A percentile compares a stretch with the other conserved stretches of the same genome.
phyloP scores from a whole-genome alignment of 2,113 vertebrate genomes.

The Lonchura striata region DNA sequence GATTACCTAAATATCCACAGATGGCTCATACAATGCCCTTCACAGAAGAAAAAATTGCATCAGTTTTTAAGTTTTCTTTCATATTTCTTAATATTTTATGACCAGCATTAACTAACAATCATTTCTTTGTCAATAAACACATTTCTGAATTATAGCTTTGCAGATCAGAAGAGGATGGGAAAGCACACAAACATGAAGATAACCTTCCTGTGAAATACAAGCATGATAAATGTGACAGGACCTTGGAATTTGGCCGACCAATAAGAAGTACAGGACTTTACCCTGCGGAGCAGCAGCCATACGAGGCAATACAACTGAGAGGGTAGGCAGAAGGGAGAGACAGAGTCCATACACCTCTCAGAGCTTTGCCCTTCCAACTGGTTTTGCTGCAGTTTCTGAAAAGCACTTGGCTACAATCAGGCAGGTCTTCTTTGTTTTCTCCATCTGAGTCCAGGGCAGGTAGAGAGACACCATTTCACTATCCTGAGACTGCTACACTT shows the following conservation, averaged over 20 bases:
- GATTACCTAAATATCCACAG: background rate
- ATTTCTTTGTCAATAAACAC: background rate
- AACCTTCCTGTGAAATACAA: background rate
- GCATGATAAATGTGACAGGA: background rate
- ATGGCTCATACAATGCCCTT: background rate
- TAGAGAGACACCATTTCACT: background rate
- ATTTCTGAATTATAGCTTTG: background rate
- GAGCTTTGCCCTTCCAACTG: background rate
- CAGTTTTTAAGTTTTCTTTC: background rate
- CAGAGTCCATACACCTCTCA: background rate
- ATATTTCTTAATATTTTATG: background rate
- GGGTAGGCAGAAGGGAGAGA: background rate
- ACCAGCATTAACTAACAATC: background rate
- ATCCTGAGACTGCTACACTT: background rate
- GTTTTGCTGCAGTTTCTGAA: background rate
- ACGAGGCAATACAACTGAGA: background rate
- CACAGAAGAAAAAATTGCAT: background rate
- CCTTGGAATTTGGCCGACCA: background rate
- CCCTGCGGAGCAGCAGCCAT: background rate
- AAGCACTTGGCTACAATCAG: background rate
- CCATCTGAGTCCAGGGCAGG: background rate
- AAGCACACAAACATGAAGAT: background rate
- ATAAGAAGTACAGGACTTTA: background rate
- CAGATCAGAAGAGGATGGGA: background rate
- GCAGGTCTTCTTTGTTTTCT: background rate